These are phyloP conservation scores for Semaprochilodus insignis DNA, from an alignment of 2,797 vertebrate species.

Conservation along the genomic window DNA sequence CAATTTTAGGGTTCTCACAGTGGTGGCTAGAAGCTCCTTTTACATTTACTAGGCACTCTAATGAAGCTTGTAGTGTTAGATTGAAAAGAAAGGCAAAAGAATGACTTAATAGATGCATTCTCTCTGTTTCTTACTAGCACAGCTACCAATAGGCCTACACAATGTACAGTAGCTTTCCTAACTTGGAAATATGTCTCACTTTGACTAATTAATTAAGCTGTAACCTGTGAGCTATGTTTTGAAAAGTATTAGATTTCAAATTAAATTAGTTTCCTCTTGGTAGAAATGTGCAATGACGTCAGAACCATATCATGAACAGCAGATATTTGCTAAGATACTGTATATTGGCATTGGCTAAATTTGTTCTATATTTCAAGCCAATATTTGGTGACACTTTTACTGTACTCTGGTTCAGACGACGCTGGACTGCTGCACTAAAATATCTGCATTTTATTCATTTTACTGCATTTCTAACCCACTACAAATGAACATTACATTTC, in stretches of 20 bases:
- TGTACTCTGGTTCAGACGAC: too few species aligned
- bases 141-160: background rate
- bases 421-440: too few species aligned
- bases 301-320: too few species aligned
- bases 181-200: background rate
- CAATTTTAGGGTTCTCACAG: conserved; percentile 2
- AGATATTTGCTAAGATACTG: too few species aligned
- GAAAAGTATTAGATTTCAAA: background rate
- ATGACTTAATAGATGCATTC: background rate
- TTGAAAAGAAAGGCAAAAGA: background rate
- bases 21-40: background rate
- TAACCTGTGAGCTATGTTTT: background rate
- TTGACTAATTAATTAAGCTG: background rate
- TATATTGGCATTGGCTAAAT: too few species aligned
- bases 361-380: too few species aligned
- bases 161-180: background rate
- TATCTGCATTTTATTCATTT: too few species aligned
- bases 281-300: too few species aligned
- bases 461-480: too few species aligned
- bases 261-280: background rate
- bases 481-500: too few species aligned
- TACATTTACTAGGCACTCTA: conserved; percentile 17
- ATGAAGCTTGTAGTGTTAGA: background rate
- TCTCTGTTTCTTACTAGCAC: too few species aligned
- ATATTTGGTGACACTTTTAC: too few species aligned